phyloP scores from a whole-genome alignment of 2,797 vertebrate genomes.

The Vireo griseus region DNA sequence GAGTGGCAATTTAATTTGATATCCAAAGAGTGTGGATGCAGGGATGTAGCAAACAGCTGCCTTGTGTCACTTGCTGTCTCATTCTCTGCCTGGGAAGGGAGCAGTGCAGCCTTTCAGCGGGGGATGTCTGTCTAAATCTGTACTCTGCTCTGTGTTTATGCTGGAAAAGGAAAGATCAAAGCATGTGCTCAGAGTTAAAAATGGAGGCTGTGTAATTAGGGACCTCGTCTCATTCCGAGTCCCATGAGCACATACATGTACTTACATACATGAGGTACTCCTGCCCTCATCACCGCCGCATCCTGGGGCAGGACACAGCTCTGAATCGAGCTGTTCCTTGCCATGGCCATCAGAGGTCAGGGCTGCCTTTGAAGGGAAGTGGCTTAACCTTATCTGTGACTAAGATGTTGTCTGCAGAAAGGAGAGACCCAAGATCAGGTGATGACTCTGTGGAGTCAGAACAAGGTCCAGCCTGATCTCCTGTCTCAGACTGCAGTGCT shows the following conservation, averaged over 20 bases:
- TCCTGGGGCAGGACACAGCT: background rate
- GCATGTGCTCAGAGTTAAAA: background rate
- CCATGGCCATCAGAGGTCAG: constrained; percentile 37
- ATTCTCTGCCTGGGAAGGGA: background rate
- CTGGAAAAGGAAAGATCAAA: constrained; percentile 40
- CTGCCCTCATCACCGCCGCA: background rate
- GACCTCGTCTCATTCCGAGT: background rate
- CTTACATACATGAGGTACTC: background rate
- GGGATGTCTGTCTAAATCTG: background rate
- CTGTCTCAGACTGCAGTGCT: background rate
- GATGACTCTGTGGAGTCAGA: background rate
- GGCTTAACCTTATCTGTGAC: background rate
- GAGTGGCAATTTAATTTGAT: no score
- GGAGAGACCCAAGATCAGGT: background rate
- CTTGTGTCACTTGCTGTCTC: background rate
- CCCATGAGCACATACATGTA: background rate
- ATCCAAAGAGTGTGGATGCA: background rate
- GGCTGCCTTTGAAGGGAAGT: constrained; percentile 5
- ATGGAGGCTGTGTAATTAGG: background rate
- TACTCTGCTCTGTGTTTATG: constrained; percentile 30
- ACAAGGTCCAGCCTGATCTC: background rate
- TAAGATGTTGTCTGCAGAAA: background rate
- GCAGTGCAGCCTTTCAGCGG: background rate
- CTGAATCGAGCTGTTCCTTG: background rate
- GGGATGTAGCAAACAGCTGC: background rate